Percentiles rank a stretch among this genome's conserved stretches.
Conservation (phyloP, 2,797 vertebrate species). For the Poecilia velifera region DNA sequence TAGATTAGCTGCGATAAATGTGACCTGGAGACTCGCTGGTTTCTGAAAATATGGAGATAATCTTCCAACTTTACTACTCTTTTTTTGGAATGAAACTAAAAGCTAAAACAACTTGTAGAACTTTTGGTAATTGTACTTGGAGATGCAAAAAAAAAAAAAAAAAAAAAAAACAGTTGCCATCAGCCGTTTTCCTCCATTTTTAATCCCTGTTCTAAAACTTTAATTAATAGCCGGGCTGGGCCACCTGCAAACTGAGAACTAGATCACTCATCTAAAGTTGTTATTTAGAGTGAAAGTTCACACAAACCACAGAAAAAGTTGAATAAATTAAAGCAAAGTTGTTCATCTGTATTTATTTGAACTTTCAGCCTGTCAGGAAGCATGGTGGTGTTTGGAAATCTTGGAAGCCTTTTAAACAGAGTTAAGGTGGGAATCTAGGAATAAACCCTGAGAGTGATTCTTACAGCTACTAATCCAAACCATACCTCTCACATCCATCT, state of each 20-base stretch:
- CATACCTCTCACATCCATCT: neutral
- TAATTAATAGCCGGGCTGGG: neutral
- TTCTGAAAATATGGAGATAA: neutral
- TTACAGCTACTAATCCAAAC: neutral
- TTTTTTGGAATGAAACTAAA: neutral
- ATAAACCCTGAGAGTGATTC: neutral
- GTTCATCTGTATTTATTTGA: neutral
- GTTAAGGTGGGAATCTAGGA: neutral
- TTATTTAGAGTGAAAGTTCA: neutral
- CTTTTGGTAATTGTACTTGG: neutral
- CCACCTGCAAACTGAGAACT: neutral
- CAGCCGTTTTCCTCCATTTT: neutral
- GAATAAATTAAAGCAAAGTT: neutral
- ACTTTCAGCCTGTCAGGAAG: neutral
- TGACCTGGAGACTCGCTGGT: neutral
- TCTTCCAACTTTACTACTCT: neutral
- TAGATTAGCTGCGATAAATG: neutral
- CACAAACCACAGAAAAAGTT: neutral
- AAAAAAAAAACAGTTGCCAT: neutral
- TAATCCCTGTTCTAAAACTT: neutral
- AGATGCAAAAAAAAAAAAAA: neutral
- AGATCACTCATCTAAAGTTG: neutral
- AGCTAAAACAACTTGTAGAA: neutral
- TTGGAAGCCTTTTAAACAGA: neutral
- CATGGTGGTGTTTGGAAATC: neutral